Evolutionary conservation across 2,888 invertebrate species (phyloP).

Genomic region (Amaurobius ferox): DNA sequence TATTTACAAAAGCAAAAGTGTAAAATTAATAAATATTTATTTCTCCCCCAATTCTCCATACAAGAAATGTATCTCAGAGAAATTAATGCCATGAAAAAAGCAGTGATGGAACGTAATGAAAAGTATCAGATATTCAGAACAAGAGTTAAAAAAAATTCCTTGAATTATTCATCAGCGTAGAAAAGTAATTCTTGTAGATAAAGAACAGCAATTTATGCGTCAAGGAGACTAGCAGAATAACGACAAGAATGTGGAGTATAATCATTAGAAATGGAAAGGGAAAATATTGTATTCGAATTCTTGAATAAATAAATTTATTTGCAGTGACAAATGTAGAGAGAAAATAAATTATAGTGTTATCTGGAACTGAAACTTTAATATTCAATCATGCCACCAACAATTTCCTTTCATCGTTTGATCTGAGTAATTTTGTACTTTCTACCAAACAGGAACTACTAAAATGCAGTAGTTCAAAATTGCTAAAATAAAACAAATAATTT

Average conservation of each 20-base stretch:
- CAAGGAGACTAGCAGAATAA: neutral
- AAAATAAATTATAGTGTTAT: too few relatives aligned
- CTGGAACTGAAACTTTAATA: too few relatives aligned
- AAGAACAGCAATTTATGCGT: conserved; percentile 6
- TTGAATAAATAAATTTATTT: neutral
- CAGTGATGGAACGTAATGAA: neutral
- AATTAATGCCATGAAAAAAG: neutral
- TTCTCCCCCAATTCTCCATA: neutral
- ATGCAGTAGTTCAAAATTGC: too few relatives aligned
- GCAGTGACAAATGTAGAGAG: too few relatives aligned
- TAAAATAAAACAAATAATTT: too few relatives aligned
- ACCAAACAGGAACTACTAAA: too few relatives aligned
- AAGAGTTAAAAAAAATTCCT: neutral
- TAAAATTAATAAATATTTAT: conserved; percentile 9
- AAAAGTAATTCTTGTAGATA: conserved; percentile 14
- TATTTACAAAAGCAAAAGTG: neutral
- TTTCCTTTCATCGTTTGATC: too few relatives aligned
- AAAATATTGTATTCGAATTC: neutral
- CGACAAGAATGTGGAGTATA: neutral
- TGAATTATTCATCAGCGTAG: conserved; percentile 12
- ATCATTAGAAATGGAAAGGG: neutral
- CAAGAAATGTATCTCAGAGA: neutral
- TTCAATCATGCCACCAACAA: too few relatives aligned
- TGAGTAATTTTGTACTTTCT: too few relatives aligned
- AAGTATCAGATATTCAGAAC: neutral